Base-by-base conservation (phyloP, 2,888 invertebrate species). In the Phasia obesa region DNA sequence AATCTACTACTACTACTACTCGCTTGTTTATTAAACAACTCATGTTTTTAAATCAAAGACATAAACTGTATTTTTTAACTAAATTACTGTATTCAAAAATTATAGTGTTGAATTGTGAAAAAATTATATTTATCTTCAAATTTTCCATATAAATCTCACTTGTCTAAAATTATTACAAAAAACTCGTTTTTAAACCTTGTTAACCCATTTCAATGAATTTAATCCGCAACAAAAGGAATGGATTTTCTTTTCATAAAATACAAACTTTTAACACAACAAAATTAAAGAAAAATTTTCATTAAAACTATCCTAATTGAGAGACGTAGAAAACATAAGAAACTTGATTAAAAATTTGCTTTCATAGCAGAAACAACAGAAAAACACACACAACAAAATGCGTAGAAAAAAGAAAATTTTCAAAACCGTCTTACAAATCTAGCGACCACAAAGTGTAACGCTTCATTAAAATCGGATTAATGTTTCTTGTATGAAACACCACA, bases 391-490 rank as follows among this genome's bases (percentile, higher is more conserved):
- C n/a, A 17, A 53, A 53, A 51, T 42, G 17, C 17, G n/a, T n/a
- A 44, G 17, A 70, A 76, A 31, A 42, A 47, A 25, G 4, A 51
- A 21, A 53, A 25, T 21, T 53, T 23, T 23, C 3, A 35, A 76
- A 80, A 74, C 27, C 19, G 42, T 25, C 38, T 25, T 51, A 81
- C 51, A 77, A 64, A 57, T 81, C 75, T 70, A 47, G 78, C 79
- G 87, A 90, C 90, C 90, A 88, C 90, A 90, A 88, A 88, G 85
- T 88, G 89, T 88, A 87, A 88, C 88, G 90, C 90, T 90, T 90
- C 90, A 90, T 90, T 90, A 90, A 90, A 91, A 91, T 89, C 89
- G 89, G 90, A 90, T 90, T 91, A 90, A 87, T 86, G 86, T 84
- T 57, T 84, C 51, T 35, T 75, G 55, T 49, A 47, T 17, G 27